phyloP scores from a whole-genome alignment of 2,888 invertebrate genomes.

The Metacarcinus magister region DNA sequence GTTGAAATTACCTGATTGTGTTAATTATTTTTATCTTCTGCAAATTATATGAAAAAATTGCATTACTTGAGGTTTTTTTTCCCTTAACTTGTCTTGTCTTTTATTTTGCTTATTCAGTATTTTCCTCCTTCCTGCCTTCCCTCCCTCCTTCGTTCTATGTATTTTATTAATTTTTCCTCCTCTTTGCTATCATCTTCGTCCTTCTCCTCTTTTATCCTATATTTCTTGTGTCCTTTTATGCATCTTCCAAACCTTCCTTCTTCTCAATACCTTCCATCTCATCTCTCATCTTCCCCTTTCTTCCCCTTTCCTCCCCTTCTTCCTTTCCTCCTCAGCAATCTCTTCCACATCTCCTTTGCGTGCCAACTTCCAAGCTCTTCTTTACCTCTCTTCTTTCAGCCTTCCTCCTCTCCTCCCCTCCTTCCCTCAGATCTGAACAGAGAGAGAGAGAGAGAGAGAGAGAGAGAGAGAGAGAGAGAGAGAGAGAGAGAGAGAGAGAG shows the following conservation, averaged over 20 bases:
- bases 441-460: background rate
- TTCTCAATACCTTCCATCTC: conserved; percentile 29
- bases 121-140: background rate
- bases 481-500: conserved; percentile 39
- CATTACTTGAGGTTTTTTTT: background rate
- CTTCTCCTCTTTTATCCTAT: background rate
- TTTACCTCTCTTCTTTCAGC: conserved; percentile 26
- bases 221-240: background rate
- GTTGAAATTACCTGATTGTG: background rate
- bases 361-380: conserved; percentile 15
- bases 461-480: conserved; percentile 38
- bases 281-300: background rate
- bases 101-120: background rate
- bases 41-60: background rate
- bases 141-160: background rate
- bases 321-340: background rate
- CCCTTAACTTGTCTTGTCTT: background rate
- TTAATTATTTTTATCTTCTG: background rate
- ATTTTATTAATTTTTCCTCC: background rate
- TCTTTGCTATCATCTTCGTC: background rate
- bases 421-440: background rate
- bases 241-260: background rate
- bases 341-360: conserved; percentile 1
- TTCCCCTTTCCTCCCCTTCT: background rate
- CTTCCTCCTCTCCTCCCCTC: background rate